Base-by-base conservation (phyloP, 2,888 invertebrate species). In the Trissonchulus sp. region DNA sequence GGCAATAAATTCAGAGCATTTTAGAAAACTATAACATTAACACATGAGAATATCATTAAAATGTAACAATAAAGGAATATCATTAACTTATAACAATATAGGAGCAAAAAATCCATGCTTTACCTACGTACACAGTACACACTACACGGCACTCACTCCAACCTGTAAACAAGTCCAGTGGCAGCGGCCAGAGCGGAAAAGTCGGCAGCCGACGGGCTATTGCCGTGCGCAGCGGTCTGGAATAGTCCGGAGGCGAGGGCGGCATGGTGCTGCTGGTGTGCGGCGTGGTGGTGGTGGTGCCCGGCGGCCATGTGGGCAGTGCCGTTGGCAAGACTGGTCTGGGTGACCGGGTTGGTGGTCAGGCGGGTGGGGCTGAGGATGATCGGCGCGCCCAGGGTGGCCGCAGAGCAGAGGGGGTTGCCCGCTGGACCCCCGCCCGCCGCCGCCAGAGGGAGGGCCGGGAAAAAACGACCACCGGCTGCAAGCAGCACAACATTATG, bases 331-430 rank as follows among this genome's bases (percentile, higher is more conserved):
- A 68, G 34, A 31, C 68, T 18, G 33, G 63, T 8, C 33, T 18
- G 73, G 60, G 74, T 48, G 30, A 48, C 8, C 2, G 69, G 35
- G n/a, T 35, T 30, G 68, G 2, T 28, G 30, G 60, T n/a, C n/a
- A 28, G 63, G 30, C 75, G 63, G 18, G 68, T 73, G 15, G 77
- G 77, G 23, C 68, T 68, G 30, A 77, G 74, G 30, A 75, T 77
- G 2, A 77, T 63, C n/a, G 77, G 74, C 1, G 77, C 77, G 23
- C 77, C 77, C 48, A 72, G 1, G 35, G 71, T 33, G 63, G 72
- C 1, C 63, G 71, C 71, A 38, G 15, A 23, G 38, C 3, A n/a
- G 71, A 35, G 33, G 8, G 23, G 71, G 30, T 71, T 48, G 48
- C 8, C 48, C 23, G 48, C 48, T n/a, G n/a, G n/a, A n/a, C n/a